Conservation (phyloP, 37 sponge, comb jelly and placozoan species). For the Chondrilla cf. caribensis region DNA sequence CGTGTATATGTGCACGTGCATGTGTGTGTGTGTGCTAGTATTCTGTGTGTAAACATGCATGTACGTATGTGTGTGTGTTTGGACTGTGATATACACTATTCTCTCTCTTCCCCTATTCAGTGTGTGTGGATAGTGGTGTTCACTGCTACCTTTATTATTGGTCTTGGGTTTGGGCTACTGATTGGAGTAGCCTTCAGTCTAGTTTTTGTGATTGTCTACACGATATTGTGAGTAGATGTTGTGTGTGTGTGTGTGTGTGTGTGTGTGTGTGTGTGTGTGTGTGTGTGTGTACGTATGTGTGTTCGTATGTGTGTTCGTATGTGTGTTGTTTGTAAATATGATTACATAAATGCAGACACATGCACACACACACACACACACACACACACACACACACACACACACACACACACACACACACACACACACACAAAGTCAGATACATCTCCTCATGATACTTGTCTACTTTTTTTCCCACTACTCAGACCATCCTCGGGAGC, state of each 20-base stretch:
- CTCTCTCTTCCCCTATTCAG: not conserved
- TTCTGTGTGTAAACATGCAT: no score
- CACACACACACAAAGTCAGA: no score
- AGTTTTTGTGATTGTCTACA: slow-evolving; percentile 6
- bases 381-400: no score
- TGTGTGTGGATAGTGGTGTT: slow-evolving; percentile 74
- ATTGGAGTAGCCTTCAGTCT: slow-evolving; percentile 62
- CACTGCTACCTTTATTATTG: slow-evolving; percentile 59
- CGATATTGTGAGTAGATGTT: not conserved
- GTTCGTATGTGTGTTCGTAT: not conserved
- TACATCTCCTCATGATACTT: no score
- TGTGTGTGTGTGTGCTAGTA: no score
- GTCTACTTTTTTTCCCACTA: no score
- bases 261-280: not conserved
- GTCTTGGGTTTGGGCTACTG: slow-evolving; percentile 68
- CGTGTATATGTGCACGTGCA: no score
- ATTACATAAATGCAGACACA: not conserved
- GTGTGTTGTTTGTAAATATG: not conserved
- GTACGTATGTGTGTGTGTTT: no score
- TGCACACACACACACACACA: no score
- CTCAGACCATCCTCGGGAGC: not conserved
- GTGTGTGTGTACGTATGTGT: not conserved
- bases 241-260: not conserved
- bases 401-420: no score
- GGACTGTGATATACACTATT: not conserved